Conservation (phyloP, 53 echinoderm and acorn worm genomes). For the Patiria pectinifera region DNA sequence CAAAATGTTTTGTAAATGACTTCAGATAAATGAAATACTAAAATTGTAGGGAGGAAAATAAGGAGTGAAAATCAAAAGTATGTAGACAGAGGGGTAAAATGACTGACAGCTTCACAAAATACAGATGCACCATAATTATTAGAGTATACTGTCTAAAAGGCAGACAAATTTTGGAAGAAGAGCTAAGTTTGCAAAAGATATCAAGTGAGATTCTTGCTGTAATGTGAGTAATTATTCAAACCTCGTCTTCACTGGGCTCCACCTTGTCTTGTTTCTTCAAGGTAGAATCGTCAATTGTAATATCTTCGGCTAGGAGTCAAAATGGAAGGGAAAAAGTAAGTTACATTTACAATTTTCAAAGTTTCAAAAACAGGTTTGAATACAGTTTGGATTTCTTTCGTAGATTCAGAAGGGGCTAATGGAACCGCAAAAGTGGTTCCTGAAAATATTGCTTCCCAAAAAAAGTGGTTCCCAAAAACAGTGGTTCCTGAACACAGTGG, state of each 20-base stretch:
- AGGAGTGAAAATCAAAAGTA: too few relatives aligned
- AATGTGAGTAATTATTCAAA: not conserved
- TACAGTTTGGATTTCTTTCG: not conserved
- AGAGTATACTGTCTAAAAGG: not conserved
- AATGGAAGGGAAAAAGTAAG: conserved; percentile 14
- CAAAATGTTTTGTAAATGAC: too few relatives aligned
- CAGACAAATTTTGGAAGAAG: not conserved
- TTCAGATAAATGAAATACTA: too few relatives aligned
- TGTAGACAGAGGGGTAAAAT: too few relatives aligned
- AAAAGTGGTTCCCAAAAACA: too few relatives aligned
- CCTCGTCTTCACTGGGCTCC: conserved; percentile 5
- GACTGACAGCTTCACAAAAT: too few relatives aligned
- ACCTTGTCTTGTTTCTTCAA: conserved; percentile 34
- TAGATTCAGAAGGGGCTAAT: too few relatives aligned
- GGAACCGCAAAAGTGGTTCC: too few relatives aligned
- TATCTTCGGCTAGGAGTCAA: conserved; percentile 82
- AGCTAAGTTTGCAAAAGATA: not conserved
- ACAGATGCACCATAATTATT: not conserved
- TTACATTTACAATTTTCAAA: not conserved
- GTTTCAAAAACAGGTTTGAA: not conserved
- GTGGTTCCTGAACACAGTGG: too few relatives aligned
- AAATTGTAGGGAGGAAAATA: too few relatives aligned
- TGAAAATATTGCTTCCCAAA: too few relatives aligned
- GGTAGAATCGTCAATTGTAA: conserved; percentile 73
- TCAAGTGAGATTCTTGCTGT: not conserved